Evolutionary conservation across 2,888 invertebrate genomes (phyloP).

Genomic region (Chouioia cunea): DNA sequence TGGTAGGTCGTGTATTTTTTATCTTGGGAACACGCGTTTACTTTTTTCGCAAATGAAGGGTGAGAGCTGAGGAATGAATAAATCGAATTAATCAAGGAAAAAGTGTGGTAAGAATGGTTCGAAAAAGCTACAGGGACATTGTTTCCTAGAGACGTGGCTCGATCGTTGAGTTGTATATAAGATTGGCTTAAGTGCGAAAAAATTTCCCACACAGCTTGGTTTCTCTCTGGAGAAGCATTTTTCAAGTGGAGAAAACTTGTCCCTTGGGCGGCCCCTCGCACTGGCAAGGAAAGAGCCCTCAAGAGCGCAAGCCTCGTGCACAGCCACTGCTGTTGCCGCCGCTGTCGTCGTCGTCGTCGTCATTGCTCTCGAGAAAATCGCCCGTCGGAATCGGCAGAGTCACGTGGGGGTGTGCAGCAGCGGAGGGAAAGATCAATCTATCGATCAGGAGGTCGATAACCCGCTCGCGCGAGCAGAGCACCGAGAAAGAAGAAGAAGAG

Average conservation of each 20-base stretch:
- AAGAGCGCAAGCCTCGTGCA: constrained; percentile 23
- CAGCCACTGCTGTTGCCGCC: neutral
- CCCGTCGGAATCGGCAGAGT: constrained; percentile 53
- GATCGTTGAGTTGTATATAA: no score
- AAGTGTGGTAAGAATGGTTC: no score
- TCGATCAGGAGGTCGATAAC: constrained; percentile 50
- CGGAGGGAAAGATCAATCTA: constrained; percentile 44
- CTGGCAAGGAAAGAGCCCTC: constrained; percentile 30
- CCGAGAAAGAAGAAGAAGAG: neutral
- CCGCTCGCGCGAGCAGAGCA: no score
- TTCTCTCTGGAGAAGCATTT: constrained; percentile 36
- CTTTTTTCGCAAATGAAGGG: no score
- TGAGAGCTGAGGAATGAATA: no score
- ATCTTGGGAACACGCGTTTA: no score
- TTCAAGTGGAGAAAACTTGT: constrained; percentile 38
- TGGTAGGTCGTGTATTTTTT: no score
- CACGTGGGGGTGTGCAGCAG: constrained; percentile 41
- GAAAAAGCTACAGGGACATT: no score
- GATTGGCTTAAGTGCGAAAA: no score
- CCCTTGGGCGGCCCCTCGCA: constrained; percentile 18
- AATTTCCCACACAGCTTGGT: neutral
- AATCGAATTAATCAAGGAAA: no score
- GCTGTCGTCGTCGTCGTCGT: neutral
- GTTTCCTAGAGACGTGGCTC: no score
- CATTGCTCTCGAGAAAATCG: constrained; percentile 49